phyloP scores from a whole-genome alignment of 2,888 invertebrate genomes.

The Erebia aethiops region DNA sequence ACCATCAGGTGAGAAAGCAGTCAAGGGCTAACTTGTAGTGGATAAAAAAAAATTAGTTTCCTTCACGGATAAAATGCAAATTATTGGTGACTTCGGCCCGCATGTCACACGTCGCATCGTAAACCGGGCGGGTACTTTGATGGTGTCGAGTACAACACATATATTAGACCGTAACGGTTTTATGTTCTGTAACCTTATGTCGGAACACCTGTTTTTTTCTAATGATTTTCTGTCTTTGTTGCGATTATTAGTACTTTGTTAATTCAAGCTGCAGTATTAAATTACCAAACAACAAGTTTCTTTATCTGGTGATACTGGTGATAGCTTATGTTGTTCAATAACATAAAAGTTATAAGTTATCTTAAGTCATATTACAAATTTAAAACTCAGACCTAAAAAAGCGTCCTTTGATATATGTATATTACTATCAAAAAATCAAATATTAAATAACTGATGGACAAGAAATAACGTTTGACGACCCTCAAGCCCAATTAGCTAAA shows the following conservation, averaged over 20 bases:
- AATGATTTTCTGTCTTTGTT: conserved; percentile 42
- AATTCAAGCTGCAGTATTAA: not conserved
- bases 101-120: conserved; percentile 42
- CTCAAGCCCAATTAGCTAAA: not conserved
- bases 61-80: conserved; percentile 37
- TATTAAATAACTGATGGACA: not conserved
- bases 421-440: no score
- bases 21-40: no score
- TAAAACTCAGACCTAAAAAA: no score
- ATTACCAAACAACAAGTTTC: no score
- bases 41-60: no score
- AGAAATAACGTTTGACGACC: not conserved
- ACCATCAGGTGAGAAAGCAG: no score
- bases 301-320: no score
- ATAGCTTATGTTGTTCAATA: no score
- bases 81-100: conserved; percentile 39
- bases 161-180: conserved; percentile 45
- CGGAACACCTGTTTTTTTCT: conserved; percentile 46
- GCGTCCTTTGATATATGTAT: no score
- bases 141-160: conserved; percentile 41
- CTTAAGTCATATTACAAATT: no score
- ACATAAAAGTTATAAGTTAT: no score
- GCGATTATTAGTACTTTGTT: not conserved
- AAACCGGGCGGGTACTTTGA: conserved; percentile 46
- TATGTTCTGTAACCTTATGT: conserved; percentile 49